Evolutionary conservation across 2,797 vertebrate genomes (phyloP), one percentile per base, ranked within the genome.

Genomic region (Trichosurus vulpecula): DNA sequence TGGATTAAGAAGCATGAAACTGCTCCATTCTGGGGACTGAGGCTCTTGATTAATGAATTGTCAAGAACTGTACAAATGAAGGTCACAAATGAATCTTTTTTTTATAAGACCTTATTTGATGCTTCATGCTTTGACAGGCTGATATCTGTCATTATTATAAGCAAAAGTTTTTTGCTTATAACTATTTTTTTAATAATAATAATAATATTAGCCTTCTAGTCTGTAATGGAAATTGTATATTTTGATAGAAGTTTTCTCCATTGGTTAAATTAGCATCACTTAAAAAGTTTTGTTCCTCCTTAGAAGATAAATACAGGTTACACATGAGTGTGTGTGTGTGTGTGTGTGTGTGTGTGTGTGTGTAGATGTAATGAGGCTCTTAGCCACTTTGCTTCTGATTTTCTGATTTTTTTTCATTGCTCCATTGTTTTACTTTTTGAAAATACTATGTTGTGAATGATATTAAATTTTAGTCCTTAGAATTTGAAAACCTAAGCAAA

Each of bases 171-270:
- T 99, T 99, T 99, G 98, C 98, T 98, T 99, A 99, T 97, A 98
- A 98, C 97, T 99, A 99, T 99, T 99, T 99, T 99, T 99, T 99
- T 99, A 99, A 98, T 81, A 98, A 35, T 16, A 74, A 58, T 81
- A 87, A 51, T 98, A 98, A 98, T 98, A 98, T 99, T 99, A 98
- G 98, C 98, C 98, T 98, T 98, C 98, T 99, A 99, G 98, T 98
- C 98, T 99, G 98, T 99, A 98, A 98, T 98, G 98, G 98, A 99
- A 99, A 99, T 99, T 99, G 99, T 99, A 99, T 99, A 99, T 99
- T 99, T 99, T 99, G 99, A 99, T 99, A 99, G 99, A 98, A 96
- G 98, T 98, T 98, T 98, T 98, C 98, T 98, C 98, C 96, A 98
- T 99, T 99, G 98, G 98, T 99, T 99, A 98, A 98, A 98, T 98